Evolutionary conservation across 2,888 invertebrate genomes (phyloP).

Genomic region (Micropterix aruncella): DNA sequence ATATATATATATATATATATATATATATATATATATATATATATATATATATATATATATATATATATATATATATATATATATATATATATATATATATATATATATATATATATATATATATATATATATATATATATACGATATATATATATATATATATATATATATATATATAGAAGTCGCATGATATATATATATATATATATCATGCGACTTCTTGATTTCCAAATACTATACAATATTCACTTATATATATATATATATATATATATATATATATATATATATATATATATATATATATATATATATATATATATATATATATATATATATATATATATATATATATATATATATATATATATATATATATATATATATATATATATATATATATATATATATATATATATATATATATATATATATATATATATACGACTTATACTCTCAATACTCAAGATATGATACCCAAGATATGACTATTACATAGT

Average conservation of each 20-base stretch:
- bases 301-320: not conserved
- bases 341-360: not conserved
- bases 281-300: not conserved
- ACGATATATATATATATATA: too few species aligned
- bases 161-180: too few species aligned
- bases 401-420: not conserved
- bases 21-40: not conserved
- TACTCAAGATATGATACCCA: too few species aligned
- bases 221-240: too few species aligned
- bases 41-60: not conserved
- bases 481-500: too few species aligned
- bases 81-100: too few species aligned
- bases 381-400: not conserved
- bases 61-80: too few species aligned
- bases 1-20: not conserved
- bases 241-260: constrained; percentile 1
- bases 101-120: too few species aligned
- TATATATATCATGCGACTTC: too few species aligned
- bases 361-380: not conserved
- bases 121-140: too few species aligned
- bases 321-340: not conserved
- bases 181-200: too few species aligned
- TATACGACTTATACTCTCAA: not conserved
- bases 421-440: not conserved
- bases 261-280: not conserved